A percentile compares a stretch with the other conserved stretches of the same genome.
These are phyloP conservation scores for Gorsachius magnificus DNA, from an alignment of 2,797 vertebrate genomes.

Conservation along the genomic window DNA sequence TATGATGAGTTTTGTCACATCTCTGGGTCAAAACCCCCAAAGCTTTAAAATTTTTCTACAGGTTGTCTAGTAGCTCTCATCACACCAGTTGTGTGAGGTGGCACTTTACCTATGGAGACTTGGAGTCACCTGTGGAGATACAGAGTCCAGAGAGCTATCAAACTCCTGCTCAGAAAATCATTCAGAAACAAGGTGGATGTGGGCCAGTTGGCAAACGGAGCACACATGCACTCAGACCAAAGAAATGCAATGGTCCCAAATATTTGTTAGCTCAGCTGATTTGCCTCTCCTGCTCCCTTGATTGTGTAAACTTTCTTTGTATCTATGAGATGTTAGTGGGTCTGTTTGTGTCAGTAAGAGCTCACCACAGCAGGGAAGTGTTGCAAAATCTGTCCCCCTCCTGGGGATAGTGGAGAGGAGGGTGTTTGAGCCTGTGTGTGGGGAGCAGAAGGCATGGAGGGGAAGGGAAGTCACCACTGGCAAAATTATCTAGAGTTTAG, in stretches of 20 bases:
- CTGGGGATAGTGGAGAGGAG: background rate
- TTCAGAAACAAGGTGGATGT: background rate
- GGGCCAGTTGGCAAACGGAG: background rate
- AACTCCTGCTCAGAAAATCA: background rate
- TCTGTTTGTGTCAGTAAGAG: background rate
- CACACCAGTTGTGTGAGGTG: background rate
- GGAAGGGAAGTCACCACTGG: background rate
- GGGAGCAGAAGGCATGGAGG: background rate
- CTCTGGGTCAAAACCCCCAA: background rate
- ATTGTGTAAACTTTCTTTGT: background rate
- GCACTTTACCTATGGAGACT: background rate
- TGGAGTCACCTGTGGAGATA: background rate
- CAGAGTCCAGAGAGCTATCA: background rate
- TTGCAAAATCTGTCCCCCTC: conserved; percentile 8
- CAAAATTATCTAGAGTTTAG: background rate
- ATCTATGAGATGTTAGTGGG: background rate
- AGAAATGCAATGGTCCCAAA: background rate
- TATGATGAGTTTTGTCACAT: background rate
- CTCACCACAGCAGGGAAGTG: background rate
- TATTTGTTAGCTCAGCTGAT: background rate
- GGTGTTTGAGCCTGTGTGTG: background rate
- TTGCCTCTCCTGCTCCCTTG: background rate
- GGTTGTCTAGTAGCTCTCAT: background rate
- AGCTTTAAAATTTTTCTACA: background rate
- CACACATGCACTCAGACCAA: background rate